Evolutionary conservation across 2,888 invertebrate genomes (phyloP), one percentile per base, ranked within the genome.

Genomic region (Cephonodes hylas): DNA sequence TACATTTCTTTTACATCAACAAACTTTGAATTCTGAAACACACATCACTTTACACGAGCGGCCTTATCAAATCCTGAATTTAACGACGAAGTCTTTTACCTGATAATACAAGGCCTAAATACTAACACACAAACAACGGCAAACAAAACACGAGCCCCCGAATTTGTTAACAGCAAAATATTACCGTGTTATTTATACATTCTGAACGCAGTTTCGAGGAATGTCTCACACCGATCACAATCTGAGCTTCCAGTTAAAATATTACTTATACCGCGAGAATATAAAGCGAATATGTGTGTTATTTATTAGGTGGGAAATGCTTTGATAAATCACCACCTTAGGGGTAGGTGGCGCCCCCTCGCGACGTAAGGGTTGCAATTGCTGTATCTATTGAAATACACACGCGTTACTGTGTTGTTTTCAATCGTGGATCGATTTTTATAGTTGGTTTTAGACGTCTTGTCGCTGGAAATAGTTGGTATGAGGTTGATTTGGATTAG

Each of bases 231-330:
- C 70, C 72, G 73, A 78, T 80, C 75, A 70, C 72, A 72, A 71
- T 70, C 69, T 74, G 74, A 80, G 73, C 75, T 67, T 67, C 64
- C 67, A 68, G 67, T 73, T 80, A 74, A 80, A 83, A 81, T 80
- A 77, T 80, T 72, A 77, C 78, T 75, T 79, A 72, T 73, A 70
- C 70, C 72, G 72, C 77, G 73, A 75, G 76, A 77, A 77, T 53
- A 53, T 53, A 53, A 76, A 68, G 77, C 76, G 76, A 79, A 80
- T 81, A 77, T 79, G 78, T 80, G 70, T 71, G 80, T 85, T 86
- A 89, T 89, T 89, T 89, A 89, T 89, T 87, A 88, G 86, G 88
- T 88, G 89, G 82, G 87, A 88, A 86, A 88, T 85, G 83, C 86
- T 79, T 83, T 86, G 86, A 86, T 85, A 85, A 84, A 86, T 85